These are phyloP conservation scores for Steinernema scapterisci DNA, from an alignment of 2,888 invertebrate species.

Conservation along the genomic window DNA sequence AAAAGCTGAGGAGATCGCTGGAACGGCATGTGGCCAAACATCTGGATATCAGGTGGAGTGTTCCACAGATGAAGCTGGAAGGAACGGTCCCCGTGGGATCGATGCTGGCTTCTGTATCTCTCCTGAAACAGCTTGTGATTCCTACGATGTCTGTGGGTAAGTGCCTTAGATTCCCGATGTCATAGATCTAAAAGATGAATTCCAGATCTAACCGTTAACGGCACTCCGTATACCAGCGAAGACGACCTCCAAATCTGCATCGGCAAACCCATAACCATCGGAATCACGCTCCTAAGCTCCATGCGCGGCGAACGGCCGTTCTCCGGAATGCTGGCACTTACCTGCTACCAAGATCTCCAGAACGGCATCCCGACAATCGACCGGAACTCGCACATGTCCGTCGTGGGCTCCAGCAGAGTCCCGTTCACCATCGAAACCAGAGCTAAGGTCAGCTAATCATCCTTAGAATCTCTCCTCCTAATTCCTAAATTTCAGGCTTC, in stretches of 20 bases:
- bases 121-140: slow-evolving; percentile 64
- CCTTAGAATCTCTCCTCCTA: neutral
- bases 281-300: slow-evolving; percentile 55
- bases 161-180: slow-evolving; percentile 7
- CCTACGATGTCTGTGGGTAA: slow-evolving; percentile 60
- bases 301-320: slow-evolving; percentile 51
- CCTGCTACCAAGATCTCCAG: slow-evolving; percentile 63
- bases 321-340: slow-evolving; percentile 51
- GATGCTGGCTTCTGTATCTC: slow-evolving; percentile 61
- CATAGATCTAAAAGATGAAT: too few relatives aligned
- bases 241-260: slow-evolving; percentile 59
- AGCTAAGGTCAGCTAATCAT: slow-evolving; percentile 15
- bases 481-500: neutral
- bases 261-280: slow-evolving; percentile 55
- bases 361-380: slow-evolving; percentile 48
- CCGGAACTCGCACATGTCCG: slow-evolving; percentile 50
- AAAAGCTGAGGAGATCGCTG: slow-evolving; percentile 54
- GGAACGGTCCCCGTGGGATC: slow-evolving; percentile 65
- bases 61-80: slow-evolving; percentile 56
- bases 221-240: slow-evolving; percentile 53
- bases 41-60: slow-evolving; percentile 63
- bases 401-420: slow-evolving; percentile 49
- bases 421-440: slow-evolving; percentile 49
- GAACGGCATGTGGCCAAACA: slow-evolving; percentile 63
- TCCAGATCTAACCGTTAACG: slow-evolving; percentile 56